These are phyloP conservation scores for Camponotus fellah DNA, from an alignment of 2,888 invertebrate species.

Conservation along the genomic window DNA sequence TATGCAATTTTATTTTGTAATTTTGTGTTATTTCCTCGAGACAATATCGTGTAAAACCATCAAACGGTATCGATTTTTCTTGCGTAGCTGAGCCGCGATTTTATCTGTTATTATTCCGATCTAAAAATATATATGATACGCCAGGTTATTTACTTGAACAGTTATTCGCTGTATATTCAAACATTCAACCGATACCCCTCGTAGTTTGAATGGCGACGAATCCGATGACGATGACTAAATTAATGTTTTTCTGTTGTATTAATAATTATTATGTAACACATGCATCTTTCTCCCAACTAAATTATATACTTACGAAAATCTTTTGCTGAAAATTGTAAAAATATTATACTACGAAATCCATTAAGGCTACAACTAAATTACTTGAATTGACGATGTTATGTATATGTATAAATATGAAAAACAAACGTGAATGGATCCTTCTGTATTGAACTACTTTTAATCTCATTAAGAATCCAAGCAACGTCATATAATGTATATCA, in stretches of 20 bases:
- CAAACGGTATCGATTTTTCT: constrained; percentile 42
- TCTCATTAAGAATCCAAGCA: constrained; percentile 35
- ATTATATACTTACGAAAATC: constrained; percentile 70
- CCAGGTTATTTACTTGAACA: constrained; percentile 51
- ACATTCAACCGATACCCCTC: constrained; percentile 19
- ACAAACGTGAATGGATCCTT: constrained; percentile 42
- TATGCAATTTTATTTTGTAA: constrained; percentile 1
- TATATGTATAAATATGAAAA: constrained; percentile 40
- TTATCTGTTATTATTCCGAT: constrained; percentile 44
- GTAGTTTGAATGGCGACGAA: constrained; percentile 35
- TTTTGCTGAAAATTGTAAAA: constrained; percentile 71
- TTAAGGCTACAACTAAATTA: constrained; percentile 66
- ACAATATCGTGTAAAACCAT: constrained; percentile 36
- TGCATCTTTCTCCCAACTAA: constrained; percentile 67
- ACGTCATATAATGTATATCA: constrained; percentile 17
- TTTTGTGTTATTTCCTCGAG: constrained; percentile 20
- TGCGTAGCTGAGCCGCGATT: constrained; percentile 24
- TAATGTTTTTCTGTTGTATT: constrained; percentile 21
- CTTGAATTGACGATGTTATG: constrained; percentile 78
- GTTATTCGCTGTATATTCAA: constrained; percentile 25
- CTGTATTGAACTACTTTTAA: constrained; percentile 31
- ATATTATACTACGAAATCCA: constrained; percentile 63
- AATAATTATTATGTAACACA: constrained; percentile 59
- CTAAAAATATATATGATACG: constrained; percentile 44
- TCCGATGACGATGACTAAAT: constrained; percentile 16